Conservation (phyloP, 2,888 invertebrate species). For the Brachynemurus nebulosus region DNA sequence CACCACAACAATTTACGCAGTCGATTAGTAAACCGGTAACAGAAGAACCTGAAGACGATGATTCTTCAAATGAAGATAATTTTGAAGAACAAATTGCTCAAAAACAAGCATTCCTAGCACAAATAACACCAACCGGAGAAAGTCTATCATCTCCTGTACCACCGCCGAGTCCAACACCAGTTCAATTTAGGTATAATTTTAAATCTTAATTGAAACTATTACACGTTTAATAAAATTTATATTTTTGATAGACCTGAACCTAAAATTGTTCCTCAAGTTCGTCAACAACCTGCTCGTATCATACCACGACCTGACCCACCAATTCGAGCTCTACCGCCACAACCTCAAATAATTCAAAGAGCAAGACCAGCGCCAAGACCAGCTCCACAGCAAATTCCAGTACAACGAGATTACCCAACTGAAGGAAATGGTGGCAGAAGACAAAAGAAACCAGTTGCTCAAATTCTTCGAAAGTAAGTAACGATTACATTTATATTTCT, state of each 20-base stretch:
- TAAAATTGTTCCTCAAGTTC: not conserved
- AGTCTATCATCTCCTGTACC: constrained; percentile 21
- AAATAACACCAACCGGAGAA: constrained; percentile 29
- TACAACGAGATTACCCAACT: constrained; percentile 19
- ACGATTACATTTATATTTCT: too few species aligned
- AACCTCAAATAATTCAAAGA: constrained; percentile 2
- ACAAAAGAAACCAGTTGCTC: constrained; percentile 55
- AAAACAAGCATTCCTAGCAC: constrained; percentile 10
- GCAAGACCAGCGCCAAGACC: constrained; percentile 6
- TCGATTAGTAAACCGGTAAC: constrained; percentile 44
- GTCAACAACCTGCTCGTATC: constrained; percentile 1
- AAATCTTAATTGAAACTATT: not conserved
- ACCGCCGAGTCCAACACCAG: constrained; percentile 29
- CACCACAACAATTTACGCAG: constrained; percentile 23
- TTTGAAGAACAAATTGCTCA: constrained; percentile 8
- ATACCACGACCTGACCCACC: not conserved
- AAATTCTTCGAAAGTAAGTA: constrained; percentile 41
- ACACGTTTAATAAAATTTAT: not conserved
- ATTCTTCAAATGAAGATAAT: constrained; percentile 24
- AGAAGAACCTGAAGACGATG: constrained; percentile 50
- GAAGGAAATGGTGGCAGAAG: constrained; percentile 28
- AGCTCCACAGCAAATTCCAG: constrained; percentile 24
- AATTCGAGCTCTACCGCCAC: not conserved
- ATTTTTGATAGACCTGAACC: constrained; percentile 5
- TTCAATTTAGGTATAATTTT: constrained; percentile 11